Percentiles rank a stretch among this genome's conserved stretches.
Conservation (phyloP, 1,140 invertebrate species). For the Drepana arcuata region DNA sequence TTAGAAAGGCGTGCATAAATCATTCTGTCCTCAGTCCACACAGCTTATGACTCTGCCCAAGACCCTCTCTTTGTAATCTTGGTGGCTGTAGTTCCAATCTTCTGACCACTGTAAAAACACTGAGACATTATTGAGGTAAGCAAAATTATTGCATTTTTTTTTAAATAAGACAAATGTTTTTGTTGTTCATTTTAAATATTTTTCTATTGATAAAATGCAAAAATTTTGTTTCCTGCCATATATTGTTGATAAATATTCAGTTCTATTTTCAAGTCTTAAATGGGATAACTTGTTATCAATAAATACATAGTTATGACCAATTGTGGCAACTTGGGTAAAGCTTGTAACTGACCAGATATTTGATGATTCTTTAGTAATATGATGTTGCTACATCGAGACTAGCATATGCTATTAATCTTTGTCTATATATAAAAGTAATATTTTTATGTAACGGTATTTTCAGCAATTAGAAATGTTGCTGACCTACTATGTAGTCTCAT, state of each 20-base stretch:
- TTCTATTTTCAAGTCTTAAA: constrained; percentile 12
- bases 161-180: neutral
- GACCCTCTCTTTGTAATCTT: constrained; percentile 60
- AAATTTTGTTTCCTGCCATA: constrained; percentile 14
- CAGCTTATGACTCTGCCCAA: constrained; percentile 38
- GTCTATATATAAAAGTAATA: too few relatives aligned
- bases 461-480: too few relatives aligned
- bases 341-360: constrained; percentile 24
- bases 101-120: constrained; percentile 50
- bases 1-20: constrained; percentile 54
- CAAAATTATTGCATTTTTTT: constrained; percentile 28
- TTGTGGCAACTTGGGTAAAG: constrained; percentile 42
- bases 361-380: constrained; percentile 66
- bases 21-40: constrained; percentile 16
- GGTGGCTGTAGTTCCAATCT: constrained; percentile 36
- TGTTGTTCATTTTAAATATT: neutral
- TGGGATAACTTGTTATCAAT: too few relatives aligned
- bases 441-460: too few relatives aligned
- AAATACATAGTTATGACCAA: constrained; percentile 10
- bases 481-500: too few relatives aligned
- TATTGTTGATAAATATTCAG: neutral
- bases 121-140: constrained; percentile 36
- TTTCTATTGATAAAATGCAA: constrained; percentile 9
- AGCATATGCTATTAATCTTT: too few relatives aligned
- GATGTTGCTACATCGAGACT: constrained; percentile 34